Evolutionary conservation across 1,140 invertebrate genomes (phyloP).

Genomic region (Drosophila novamexicana): DNA sequence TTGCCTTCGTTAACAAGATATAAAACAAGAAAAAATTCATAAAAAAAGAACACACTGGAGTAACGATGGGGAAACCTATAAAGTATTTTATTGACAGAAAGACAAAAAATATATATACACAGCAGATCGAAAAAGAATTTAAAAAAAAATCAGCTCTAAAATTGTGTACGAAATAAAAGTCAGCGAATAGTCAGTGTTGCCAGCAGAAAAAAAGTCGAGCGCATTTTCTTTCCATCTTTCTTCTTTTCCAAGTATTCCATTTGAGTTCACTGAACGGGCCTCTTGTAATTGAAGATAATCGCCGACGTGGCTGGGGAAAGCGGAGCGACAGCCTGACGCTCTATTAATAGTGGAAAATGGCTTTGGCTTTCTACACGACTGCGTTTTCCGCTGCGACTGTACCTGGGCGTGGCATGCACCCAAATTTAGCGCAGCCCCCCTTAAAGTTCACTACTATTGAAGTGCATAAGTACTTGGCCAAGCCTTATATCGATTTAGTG

Average conservation of each 20-base stretch:
- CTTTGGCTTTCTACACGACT: slow-evolving; percentile 60
- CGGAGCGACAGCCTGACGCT: slow-evolving; percentile 28
- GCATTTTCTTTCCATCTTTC: slow-evolving; percentile 31
- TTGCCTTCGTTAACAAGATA: slow-evolving; percentile 5
- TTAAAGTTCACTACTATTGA: slow-evolving; percentile 6
- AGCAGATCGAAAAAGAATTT: slow-evolving; percentile 2
- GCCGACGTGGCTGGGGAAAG: slow-evolving; percentile 53
- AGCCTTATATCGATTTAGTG: slow-evolving; percentile 31
- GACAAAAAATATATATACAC: slow-evolving; percentile 35
- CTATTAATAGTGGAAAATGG: slow-evolving; percentile 53
- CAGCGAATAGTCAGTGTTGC: slow-evolving; percentile 59
- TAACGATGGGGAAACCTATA: slow-evolving; percentile 31
- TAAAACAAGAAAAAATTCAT: slow-evolving; percentile 33
- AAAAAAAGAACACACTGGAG: slow-evolving; percentile 29
- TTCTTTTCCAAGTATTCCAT: slow-evolving; percentile 26
- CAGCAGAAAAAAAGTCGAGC: slow-evolving; percentile 33
- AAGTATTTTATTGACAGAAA: slow-evolving; percentile 60
- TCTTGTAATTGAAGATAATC: slow-evolving; percentile 2
- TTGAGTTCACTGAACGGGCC: slow-evolving; percentile 56
- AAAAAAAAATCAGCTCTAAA: slow-evolving; percentile 39
- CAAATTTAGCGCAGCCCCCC: slow-evolving; percentile 20
- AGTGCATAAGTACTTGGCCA: background rate
- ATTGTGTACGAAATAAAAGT: slow-evolving; percentile 66
- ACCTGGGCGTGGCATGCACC: slow-evolving; percentile 35
- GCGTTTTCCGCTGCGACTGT: slow-evolving; percentile 51